Percentiles rank a stretch among this genome's conserved stretches.
These are phyloP conservation scores for Gryllus bimaculatus DNA, from an alignment of 1,140 invertebrate species.

Conservation along the genomic window DNA sequence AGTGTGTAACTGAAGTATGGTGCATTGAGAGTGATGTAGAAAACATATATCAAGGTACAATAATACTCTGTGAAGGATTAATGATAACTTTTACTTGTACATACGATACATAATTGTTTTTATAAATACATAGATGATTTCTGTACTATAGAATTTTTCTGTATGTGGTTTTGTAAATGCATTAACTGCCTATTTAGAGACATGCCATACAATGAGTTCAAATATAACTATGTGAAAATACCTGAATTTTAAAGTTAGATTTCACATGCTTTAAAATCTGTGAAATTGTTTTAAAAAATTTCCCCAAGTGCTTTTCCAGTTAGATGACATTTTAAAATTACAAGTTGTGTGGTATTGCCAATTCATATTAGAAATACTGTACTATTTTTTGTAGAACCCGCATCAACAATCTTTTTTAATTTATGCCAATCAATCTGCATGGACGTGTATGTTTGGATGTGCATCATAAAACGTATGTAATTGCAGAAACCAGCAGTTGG, in stretches of 20 bases:
- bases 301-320: not conserved
- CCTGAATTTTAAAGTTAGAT: not conserved
- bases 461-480: not conserved
- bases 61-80: slow-evolving; percentile 5
- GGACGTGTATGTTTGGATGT: not conserved
- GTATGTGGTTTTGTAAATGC: slow-evolving; percentile 14
- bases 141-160: slow-evolving; percentile 12
- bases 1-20: not conserved
- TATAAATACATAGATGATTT: slow-evolving; percentile 6
- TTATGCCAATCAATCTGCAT: not conserved
- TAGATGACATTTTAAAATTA: not conserved
- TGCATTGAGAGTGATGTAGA: not conserved
- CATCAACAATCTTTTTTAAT: not conserved
- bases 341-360: not conserved
- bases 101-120: slow-evolving; percentile 6
- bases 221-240: not conserved
- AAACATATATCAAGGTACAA: slow-evolving; percentile 5
- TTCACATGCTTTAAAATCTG: not conserved
- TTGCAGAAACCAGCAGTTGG: not conserved
- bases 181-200: slow-evolving; percentile 7
- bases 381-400: not conserved
- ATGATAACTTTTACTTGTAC: slow-evolving; percentile 1
- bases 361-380: not conserved
- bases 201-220: slow-evolving; percentile 1
- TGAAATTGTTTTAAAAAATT: not conserved